phyloP scores from a whole-genome alignment of 2,113 vertebrate species.

The Tamias sibiricus region DNA sequence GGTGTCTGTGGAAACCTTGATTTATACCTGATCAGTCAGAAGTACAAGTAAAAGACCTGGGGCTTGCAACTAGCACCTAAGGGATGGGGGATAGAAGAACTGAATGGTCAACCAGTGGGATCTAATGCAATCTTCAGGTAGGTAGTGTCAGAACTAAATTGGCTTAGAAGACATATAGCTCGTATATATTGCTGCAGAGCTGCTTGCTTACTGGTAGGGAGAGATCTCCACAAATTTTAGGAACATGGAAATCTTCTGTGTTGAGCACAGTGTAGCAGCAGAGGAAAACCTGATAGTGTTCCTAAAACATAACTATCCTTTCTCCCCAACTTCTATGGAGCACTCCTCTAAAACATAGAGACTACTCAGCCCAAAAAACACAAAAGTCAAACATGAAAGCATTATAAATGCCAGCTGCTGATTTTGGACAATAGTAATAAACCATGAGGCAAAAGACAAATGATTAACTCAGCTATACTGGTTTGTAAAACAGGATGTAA shows the following conservation, averaged over 20 bases:
- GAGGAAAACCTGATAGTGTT: not conserved
- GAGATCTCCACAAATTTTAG: not conserved
- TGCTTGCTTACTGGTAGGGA: not conserved
- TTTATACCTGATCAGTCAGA: not conserved
- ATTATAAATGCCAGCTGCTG: not conserved
- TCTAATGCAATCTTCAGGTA: not conserved
- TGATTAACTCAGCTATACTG: not conserved
- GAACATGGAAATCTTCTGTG: not conserved
- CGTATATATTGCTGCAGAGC: not conserved
- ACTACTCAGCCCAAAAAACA: not conserved
- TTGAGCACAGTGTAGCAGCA: not conserved
- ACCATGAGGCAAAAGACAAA: not conserved
- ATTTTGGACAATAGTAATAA: not conserved
- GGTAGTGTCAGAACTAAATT: not conserved
- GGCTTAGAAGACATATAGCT: not conserved
- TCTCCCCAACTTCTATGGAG: not conserved
- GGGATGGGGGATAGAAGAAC: rapidly evolving
- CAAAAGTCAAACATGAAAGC: not conserved
- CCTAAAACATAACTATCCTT: not conserved
- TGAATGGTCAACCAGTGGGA: not conserved
- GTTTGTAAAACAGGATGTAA: not conserved
- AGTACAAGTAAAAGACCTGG: not conserved
- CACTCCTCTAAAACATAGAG: not conserved
- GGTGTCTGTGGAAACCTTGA: not conserved
- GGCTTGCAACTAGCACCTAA: not conserved